These are phyloP conservation scores for Drosophila eohydei DNA, from an alignment of 2,888 invertebrate species.

Conservation along the genomic window DNA sequence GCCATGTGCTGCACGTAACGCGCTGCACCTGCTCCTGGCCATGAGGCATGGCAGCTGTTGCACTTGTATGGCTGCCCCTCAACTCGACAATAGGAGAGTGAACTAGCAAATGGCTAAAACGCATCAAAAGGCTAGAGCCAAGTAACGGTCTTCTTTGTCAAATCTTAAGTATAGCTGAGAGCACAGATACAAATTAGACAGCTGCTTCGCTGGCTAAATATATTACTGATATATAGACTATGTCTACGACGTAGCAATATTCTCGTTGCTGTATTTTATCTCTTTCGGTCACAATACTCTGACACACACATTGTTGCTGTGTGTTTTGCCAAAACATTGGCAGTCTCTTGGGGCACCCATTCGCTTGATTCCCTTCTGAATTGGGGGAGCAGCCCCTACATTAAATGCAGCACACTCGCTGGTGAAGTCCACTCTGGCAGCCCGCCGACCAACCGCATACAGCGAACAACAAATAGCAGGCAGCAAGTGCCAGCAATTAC, in stretches of 20 bases:
- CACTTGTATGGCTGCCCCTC: slow-evolving; percentile 76
- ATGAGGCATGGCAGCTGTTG: slow-evolving; percentile 58
- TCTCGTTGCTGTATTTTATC: neutral
- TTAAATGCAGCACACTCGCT: slow-evolving; percentile 44
- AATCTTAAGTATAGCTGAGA: neutral
- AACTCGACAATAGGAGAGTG: slow-evolving; percentile 8
- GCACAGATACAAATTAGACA: neutral
- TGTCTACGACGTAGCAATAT: no score
- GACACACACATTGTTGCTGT: neutral
- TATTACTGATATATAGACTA: neutral
- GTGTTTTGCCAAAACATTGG: slow-evolving; percentile 36
- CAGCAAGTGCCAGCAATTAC: slow-evolving; percentile 75
- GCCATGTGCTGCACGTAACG: slow-evolving; percentile 49
- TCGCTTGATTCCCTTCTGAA: slow-evolving; percentile 11
- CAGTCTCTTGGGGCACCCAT: slow-evolving; percentile 9
- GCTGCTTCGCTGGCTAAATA: neutral
- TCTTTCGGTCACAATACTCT: neutral
- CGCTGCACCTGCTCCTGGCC: slow-evolving; percentile 42
- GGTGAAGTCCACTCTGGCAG: slow-evolving; percentile 13
- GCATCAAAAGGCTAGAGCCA: slow-evolving; percentile 12
- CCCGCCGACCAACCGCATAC: slow-evolving; percentile 60
- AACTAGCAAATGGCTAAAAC: slow-evolving; percentile 2
- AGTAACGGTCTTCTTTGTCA: neutral
- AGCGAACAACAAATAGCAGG: slow-evolving; percentile 54
- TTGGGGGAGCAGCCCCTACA: slow-evolving; percentile 59